Evolutionary conservation across 2,888 invertebrate species (phyloP).

Genomic region (Apamea epomidion): DNA sequence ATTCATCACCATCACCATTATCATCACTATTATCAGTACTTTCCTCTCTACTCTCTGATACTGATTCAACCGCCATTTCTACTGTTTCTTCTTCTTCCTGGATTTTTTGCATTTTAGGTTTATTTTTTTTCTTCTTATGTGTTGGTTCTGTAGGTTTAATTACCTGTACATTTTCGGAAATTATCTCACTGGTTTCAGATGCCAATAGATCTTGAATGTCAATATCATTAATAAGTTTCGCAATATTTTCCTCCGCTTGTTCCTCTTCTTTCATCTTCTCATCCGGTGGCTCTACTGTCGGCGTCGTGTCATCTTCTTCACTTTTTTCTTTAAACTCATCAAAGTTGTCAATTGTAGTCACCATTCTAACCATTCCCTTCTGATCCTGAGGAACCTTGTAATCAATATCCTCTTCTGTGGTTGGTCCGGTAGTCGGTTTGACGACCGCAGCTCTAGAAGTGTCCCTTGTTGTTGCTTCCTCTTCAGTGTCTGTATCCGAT

Average conservation of each 20-base stretch:
- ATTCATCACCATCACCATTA: not conserved
- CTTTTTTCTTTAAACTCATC: conserved; percentile 9
- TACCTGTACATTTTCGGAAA: not conserved
- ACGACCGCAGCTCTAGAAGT: not conserved
- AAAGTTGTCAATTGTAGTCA: conserved; percentile 45
- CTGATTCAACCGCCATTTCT: not conserved
- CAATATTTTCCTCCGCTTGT: conserved; percentile 52
- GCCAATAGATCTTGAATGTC: conserved; percentile 68
- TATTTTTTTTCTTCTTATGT: not conserved
- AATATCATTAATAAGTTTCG: conserved; percentile 71
- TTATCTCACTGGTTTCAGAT: conserved; percentile 3
- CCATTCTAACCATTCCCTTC: conserved; percentile 22
- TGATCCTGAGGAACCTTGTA: not conserved
- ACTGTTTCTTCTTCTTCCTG: not conserved
- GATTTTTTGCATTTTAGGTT: not conserved
- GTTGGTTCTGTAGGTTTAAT: no score
- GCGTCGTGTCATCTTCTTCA: not conserved
- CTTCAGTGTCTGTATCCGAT: conserved; percentile 15
- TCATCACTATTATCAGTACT: conserved; percentile 8
- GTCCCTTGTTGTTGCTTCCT: not conserved
- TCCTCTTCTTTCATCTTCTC: conserved; percentile 1
- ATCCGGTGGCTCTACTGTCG: not conserved
- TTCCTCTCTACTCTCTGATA: not conserved
- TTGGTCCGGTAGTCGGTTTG: conserved; percentile 1
- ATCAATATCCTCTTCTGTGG: not conserved